phyloP scores from a whole-genome alignment of 2,113 vertebrate genomes.

The Crotophaga sulcirostris region DNA sequence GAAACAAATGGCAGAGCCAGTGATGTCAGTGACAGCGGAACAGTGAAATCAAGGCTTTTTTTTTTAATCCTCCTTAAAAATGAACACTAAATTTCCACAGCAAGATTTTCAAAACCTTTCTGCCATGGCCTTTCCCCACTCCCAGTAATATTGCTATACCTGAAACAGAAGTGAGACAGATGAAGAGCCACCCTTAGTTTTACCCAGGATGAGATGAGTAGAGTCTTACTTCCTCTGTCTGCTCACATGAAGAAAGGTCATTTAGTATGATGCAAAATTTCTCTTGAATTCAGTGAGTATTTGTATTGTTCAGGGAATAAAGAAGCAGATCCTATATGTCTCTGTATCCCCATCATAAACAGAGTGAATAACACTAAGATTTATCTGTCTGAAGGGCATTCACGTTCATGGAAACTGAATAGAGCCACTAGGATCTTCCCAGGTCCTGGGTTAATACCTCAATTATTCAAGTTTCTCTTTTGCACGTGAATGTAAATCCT shows the following conservation, averaged over 20 bases:
- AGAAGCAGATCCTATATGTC: neutral
- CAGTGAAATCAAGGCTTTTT: neutral
- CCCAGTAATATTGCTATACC: neutral
- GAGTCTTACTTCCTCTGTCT: neutral
- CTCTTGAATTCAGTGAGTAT: neutral
- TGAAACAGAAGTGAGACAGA: neutral
- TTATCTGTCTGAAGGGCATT: neutral
- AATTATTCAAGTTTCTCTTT: neutral
- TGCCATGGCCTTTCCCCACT: neutral
- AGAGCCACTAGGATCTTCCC: neutral
- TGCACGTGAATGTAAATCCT: neutral
- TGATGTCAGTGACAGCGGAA: neutral
- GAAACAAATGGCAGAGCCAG: constrained; percentile 15
- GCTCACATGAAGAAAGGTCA: neutral
- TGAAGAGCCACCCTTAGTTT: neutral
- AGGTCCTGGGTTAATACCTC: neutral
- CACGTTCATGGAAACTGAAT: neutral
- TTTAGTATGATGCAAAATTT: neutral
- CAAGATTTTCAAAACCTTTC: neutral
- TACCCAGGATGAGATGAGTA: neutral
- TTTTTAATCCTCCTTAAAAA: neutral
- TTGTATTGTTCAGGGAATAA: neutral
- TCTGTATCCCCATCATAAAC: neutral
- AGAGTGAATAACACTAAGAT: neutral
- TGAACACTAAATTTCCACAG: neutral